These are phyloP conservation scores for Cardiocondyla obscurior DNA, from an alignment of 1,140 invertebrate species.

Conservation along the genomic window DNA sequence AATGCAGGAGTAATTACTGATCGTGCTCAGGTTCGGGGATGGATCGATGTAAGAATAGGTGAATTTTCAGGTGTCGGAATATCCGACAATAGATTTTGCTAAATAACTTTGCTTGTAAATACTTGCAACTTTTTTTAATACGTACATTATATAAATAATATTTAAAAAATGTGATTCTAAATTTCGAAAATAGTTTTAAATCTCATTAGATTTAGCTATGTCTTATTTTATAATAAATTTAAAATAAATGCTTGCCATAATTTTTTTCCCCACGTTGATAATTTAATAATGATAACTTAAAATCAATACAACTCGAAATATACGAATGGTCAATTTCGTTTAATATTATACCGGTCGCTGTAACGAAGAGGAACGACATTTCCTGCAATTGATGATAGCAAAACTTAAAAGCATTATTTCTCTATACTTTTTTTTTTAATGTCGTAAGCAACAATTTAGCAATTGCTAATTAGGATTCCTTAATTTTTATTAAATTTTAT, in stretches of 20 bases:
- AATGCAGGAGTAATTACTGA: slow-evolving; percentile 10
- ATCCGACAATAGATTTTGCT: background rate
- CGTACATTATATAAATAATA: background rate
- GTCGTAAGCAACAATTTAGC: background rate
- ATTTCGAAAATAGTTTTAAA: background rate
- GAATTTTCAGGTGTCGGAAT: background rate
- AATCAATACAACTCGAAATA: background rate
- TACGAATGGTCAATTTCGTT: background rate
- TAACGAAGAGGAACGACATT: background rate
- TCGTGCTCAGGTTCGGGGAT: background rate
- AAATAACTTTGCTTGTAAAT: background rate
- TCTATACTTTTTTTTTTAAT: background rate
- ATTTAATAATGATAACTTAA: background rate
- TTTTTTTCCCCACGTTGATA: background rate
- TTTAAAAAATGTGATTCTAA: too few relatives aligned
- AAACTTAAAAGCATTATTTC: background rate
- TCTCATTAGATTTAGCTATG: background rate
- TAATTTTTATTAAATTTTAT: background rate
- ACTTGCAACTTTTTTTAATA: background rate
- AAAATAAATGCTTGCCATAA: background rate
- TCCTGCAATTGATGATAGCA: background rate
- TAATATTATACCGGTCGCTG: background rate
- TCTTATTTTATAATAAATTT: too few relatives aligned
- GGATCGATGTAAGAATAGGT: background rate
- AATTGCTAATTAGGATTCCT: background rate